Base-by-base conservation (phyloP, 2,113 vertebrate genomes). In the Podilymbus podiceps region DNA sequence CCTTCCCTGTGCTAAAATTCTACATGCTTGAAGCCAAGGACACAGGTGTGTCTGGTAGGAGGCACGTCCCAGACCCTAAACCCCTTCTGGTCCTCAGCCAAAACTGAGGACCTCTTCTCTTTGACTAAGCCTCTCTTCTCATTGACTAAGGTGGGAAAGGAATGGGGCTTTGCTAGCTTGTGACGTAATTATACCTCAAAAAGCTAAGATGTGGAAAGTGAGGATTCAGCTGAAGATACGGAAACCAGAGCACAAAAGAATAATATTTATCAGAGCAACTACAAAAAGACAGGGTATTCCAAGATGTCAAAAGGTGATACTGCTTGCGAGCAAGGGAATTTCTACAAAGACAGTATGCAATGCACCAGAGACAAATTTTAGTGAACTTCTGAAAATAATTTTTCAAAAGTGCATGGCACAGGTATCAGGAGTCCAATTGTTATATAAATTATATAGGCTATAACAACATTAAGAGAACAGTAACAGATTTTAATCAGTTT, bases 41-140 rank as follows among this genome's bases (percentile, higher is more conserved):
- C 53, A 22, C 4, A 5, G 1, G 1, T 9, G 27, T 4, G 8
- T 31, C 56, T 27, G 47, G 28, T 2, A 10, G 13, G 66, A 60
- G 53, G 49, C 46, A 78, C 1, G 1, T 12, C 28, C 10, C 47
- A 58, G 22, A 21, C 14, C 44, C 22, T 8, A n/a, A 64, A 72
- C 5, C 20, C 53, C 63, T 21, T 15, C n/a, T 77, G 31, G 10
- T 42, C 11, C 59, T 68, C 73, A 12, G 6, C 52, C 28, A 53
- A 71, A 77, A 69, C n/a, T 3, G 11, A 83, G 50, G 20, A 23
- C 73, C 67, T 78, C 42, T 42, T 66, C 71, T 44, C 83, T 17
- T 0, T 7, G 30, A 66, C n/a, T 3, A 9, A 83, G 50, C 23
- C 27, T 76, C 67, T 77, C 40, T 42, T 66, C 71, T 44, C 83